Conservation (phyloP, 2,113 vertebrate species). For the Lampris megalopsis region DNA sequence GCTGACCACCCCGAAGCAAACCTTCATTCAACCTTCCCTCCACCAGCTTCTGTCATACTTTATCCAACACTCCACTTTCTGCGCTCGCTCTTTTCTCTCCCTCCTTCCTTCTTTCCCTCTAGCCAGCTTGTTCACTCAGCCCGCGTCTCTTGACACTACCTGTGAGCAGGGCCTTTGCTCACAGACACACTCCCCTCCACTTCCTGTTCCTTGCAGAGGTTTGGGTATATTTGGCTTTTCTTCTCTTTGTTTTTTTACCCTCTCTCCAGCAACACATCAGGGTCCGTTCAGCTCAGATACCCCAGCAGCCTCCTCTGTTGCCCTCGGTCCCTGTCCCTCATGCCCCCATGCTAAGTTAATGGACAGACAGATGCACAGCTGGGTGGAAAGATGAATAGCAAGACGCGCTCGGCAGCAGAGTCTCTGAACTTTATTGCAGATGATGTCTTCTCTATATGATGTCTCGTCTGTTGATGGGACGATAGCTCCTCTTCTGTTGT, state of each 20-base stretch:
- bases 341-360: constrained; percentile 18
- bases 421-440: constrained; percentile 16
- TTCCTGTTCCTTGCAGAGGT: constrained; percentile 68
- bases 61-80: constrained; percentile 39
- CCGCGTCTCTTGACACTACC: constrained; percentile 45
- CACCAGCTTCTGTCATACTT: constrained; percentile 29
- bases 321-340: too few species aligned
- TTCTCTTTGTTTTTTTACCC: constrained; percentile 12
- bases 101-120: constrained; percentile 28
- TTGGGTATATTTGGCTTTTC: constrained; percentile 45
- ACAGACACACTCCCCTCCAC: constrained; percentile 70
- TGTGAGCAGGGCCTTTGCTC: constrained; percentile 40
- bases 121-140: constrained; percentile 62
- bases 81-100: constrained; percentile 38
- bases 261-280: constrained; percentile 33
- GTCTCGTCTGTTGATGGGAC: neutral
- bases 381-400: constrained; percentile 15
- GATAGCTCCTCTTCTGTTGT: neutral
- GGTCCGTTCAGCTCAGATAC: constrained; percentile 24
- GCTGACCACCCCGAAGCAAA: constrained; percentile 49
- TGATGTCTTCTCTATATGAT: constrained; percentile 19
- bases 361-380: constrained; percentile 20
- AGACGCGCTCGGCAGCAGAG: too few species aligned
- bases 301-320: too few species aligned
- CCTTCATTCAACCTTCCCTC: constrained; percentile 63